phyloP scores from a whole-genome alignment of 2,113 vertebrate species.

The Anguilla rostrata region DNA sequence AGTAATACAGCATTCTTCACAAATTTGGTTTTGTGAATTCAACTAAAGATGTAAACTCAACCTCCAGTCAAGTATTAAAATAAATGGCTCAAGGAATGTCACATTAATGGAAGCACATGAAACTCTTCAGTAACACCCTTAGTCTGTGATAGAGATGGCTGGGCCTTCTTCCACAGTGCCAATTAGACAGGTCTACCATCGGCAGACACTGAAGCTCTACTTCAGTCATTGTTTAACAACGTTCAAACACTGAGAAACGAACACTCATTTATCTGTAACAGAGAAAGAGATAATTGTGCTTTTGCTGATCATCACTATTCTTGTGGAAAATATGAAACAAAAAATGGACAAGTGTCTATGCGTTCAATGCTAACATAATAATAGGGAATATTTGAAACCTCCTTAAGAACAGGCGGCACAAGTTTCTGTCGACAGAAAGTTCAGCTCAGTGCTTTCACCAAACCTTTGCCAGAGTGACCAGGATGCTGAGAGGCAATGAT shows the following conservation, averaged over 20 bases:
- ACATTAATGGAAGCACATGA: background rate
- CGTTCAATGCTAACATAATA: background rate
- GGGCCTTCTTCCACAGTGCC: background rate
- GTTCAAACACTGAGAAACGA: background rate
- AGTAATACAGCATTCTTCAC: background rate
- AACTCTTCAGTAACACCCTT: background rate
- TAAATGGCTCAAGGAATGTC: background rate
- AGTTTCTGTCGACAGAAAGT: background rate
- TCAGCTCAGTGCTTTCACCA: background rate
- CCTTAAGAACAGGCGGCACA: conserved; percentile 29
- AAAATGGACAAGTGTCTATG: background rate
- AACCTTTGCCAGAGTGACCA: conserved; percentile 43
- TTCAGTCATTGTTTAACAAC: background rate
- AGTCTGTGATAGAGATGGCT: background rate
- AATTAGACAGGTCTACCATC: background rate
- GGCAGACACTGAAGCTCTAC: background rate
- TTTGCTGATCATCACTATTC: background rate
- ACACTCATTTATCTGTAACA: background rate
- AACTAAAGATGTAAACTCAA: background rate
- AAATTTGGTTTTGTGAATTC: background rate
- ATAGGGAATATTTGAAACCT: conserved; percentile 54
- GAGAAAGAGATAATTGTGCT: background rate
- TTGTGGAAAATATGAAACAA: background rate
- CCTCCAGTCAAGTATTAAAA: background rate
- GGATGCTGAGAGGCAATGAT: conserved; percentile 46